Evolutionary conservation across 2,888 invertebrate genomes (phyloP), one percentile per base, ranked within the genome.

Genomic region (Fragum fragum): DNA sequence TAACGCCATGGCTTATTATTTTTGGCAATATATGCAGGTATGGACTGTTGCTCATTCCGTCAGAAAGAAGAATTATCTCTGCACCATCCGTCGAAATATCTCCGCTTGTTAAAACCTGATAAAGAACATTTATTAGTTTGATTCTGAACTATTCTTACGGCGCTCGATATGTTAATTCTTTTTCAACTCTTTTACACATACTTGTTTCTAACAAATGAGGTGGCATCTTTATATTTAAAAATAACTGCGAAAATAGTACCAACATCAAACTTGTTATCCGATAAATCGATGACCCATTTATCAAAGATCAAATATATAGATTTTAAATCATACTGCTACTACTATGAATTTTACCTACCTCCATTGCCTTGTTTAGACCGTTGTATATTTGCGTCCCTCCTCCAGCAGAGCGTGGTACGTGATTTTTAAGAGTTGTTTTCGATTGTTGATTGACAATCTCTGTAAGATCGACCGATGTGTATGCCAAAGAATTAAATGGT

Each of bases 21-120:
- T 21, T 23, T 9, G 57, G 57, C 5, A 57, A 11, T 11, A 57
- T 57, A 1, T 57, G 57, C 26, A 57, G 26, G 14, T 57, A 57
- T n/a, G 57, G 57, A 14, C 47, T 14, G 26, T 26, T 21, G 26
- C 57, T 57, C 26, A 26, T 26, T 7, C 57, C 57, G n/a, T 57
- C 57, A n/a, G 57, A 57, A 11, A 57, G 57, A 57, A 57, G 57
- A 23, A 57, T 57, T 21, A 57, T 57, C 23, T 57, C 57, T 21
- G 57, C n/a, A 6, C 57, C 57, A 26, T 57, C 21, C 11, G 57
- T 21, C n/a, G 57, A 36, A 36, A 36, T 3, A 3, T 36, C 32
- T 36, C 32, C 32, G 32, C 9, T 36, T 36, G 32, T 6, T 36
- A 36, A 36, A 36, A 36, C 32, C 32, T 36, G 32, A n/a, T n/a